Percentiles rank a stretch among this genome's conserved stretches.
Conservation (phyloP, 2,113 vertebrate species). For the Paraplagusia blochii region DNA sequence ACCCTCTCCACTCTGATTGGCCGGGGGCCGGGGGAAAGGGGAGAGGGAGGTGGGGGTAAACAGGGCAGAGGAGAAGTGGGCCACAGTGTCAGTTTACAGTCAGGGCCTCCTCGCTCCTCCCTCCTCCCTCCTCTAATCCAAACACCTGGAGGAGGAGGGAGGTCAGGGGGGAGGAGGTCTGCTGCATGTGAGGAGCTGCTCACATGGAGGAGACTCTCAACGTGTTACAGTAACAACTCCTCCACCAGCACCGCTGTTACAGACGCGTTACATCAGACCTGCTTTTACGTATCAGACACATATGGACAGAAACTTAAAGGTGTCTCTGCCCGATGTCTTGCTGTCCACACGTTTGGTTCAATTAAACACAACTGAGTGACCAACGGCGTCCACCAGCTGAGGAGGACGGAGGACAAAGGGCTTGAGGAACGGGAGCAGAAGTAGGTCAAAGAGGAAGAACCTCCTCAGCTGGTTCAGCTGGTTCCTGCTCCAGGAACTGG, state of each 20-base stretch:
- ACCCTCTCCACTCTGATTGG: too few species aligned
- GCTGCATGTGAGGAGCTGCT: conserved; percentile 69
- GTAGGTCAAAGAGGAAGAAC: background rate
- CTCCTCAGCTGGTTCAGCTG: background rate
- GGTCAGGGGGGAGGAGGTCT: conserved; percentile 6
- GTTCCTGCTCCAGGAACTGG: conserved; percentile 25
- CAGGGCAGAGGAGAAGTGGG: conserved; percentile 6
- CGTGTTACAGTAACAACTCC: conserved; percentile 75
- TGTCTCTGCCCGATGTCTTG: too few species aligned
- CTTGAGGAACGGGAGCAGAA: background rate
- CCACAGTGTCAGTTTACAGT: conserved; percentile 55
- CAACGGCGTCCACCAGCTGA: too few species aligned
- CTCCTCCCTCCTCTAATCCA: conserved; percentile 59
- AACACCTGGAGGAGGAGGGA: conserved; percentile 62
- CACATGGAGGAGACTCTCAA: conserved; percentile 68
- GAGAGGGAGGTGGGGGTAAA: too few species aligned
- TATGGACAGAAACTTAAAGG: conserved; percentile 1
- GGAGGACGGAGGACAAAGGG: too few species aligned
- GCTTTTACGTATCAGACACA: too few species aligned
- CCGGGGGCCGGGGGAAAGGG: too few species aligned
- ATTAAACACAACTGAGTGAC: too few species aligned
- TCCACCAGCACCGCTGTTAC: conserved; percentile 45
- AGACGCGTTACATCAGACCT: conserved; percentile 59
- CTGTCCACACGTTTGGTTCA: background rate
- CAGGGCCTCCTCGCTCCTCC: conserved; percentile 46